Evolutionary conservation across 2,113 vertebrate genomes (phyloP).

Genomic region (Isichthys henryi): DNA sequence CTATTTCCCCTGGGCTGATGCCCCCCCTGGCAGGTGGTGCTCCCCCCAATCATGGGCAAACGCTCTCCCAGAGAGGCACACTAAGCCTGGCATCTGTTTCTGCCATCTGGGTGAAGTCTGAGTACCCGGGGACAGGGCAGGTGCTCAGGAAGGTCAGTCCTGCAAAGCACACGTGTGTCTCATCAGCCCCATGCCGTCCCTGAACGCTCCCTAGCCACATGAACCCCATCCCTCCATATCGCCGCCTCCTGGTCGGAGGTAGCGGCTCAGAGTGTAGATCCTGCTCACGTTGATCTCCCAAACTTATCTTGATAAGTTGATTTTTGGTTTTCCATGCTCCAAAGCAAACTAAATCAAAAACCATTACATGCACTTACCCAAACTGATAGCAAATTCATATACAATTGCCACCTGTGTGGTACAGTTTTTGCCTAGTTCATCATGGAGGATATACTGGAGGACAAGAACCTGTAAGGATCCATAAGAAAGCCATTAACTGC

Average conservation of each 20-base stretch:
- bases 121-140: neutral
- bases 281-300: neutral
- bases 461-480: neutral
- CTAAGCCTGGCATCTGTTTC: conserved; percentile 18
- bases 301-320: neutral
- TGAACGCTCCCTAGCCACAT: neutral
- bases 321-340: neutral
- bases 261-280: neutral
- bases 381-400: neutral
- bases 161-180: conserved; percentile 35
- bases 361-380: neutral
- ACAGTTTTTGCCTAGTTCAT: neutral
- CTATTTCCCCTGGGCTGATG: conserved; percentile 25
- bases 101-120: conserved; percentile 26
- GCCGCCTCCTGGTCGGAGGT: neutral
- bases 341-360: neutral
- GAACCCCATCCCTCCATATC: conserved; percentile 13
- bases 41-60: neutral
- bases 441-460: neutral
- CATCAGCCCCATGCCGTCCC: conserved; percentile 30
- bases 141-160: conserved; percentile 5
- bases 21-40: conserved; percentile 15
- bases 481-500: neutral
- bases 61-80: neutral
- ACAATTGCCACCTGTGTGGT: neutral